Conservation (phyloP, 1,140 invertebrate genomes). For the Archegozetes longisetosus region DNA sequence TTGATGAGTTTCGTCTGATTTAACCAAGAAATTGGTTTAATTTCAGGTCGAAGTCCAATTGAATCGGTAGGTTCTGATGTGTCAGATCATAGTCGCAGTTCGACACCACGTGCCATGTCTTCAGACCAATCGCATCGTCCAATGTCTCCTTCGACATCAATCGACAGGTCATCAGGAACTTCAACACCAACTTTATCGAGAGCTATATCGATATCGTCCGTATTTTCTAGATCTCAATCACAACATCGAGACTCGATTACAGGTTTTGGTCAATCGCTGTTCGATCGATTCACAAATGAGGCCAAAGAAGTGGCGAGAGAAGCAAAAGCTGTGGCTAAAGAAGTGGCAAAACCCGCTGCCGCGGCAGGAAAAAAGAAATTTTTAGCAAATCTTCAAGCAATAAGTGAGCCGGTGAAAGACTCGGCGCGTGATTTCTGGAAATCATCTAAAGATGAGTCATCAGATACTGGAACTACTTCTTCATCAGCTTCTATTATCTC, state of each 20-base stretch:
- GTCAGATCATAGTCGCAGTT: not conserved
- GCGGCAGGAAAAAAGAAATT: slow-evolving; percentile 55
- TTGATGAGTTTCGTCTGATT: too few species aligned
- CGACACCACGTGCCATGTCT: not conserved
- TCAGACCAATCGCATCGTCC: not conserved
- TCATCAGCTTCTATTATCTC: not conserved
- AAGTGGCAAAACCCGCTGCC: slow-evolving; percentile 65
- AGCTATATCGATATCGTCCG: slow-evolving; percentile 5
- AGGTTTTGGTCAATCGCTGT: slow-evolving; percentile 3
- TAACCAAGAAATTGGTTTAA: too few species aligned
- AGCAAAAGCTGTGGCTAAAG: slow-evolving; percentile 52
- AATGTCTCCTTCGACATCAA: slow-evolving; percentile 7
- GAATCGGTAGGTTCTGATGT: not conserved
- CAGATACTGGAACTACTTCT: not conserved
- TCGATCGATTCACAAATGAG: slow-evolving; percentile 53
- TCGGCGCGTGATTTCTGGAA: slow-evolving; percentile 16
- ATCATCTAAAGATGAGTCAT: slow-evolving; percentile 8
- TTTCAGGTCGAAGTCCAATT: not conserved
- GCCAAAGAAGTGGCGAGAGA: slow-evolving; percentile 75
- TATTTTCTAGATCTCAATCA: slow-evolving; percentile 13
- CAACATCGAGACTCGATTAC: slow-evolving; percentile 12
- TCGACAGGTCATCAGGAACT: slow-evolving; percentile 11
- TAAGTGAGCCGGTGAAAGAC: slow-evolving; percentile 21
- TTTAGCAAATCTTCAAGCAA: slow-evolving; percentile 20
- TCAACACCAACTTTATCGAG: slow-evolving; percentile 10